Evolutionary conservation across 1,140 invertebrate species (phyloP).

Genomic region (Phymastichus coffea): DNA sequence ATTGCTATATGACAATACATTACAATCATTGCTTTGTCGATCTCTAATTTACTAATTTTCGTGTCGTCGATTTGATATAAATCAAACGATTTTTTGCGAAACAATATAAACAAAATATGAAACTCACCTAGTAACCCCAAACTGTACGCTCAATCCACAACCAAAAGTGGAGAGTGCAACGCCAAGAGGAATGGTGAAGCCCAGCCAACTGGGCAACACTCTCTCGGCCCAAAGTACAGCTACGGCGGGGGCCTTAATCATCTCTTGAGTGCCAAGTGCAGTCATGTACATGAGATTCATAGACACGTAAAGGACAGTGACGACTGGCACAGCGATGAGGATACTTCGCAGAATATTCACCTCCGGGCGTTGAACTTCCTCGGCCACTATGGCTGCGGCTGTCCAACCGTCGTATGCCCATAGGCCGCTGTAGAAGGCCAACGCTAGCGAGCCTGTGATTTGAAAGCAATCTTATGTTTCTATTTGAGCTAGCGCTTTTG

Average conservation of each 20-base stretch:
- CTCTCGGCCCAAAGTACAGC: constrained; percentile 75
- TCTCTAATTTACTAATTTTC: too few species aligned
- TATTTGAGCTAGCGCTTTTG: too few species aligned
- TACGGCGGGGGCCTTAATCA: constrained; percentile 78
- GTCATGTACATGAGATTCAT: constrained; percentile 94
- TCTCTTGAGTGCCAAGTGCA: constrained; percentile 76
- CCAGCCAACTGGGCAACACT: constrained; percentile 58
- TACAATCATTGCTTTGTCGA: too few species aligned
- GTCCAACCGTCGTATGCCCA: constrained; percentile 97
- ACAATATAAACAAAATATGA: too few species aligned
- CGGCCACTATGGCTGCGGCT: constrained; percentile 85
- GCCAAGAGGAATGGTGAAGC: constrained; percentile 70
- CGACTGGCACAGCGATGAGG: constrained; percentile 84
- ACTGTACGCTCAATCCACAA: constrained; percentile 73
- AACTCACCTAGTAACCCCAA: constrained; percentile 62
- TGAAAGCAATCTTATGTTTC: too few species aligned
- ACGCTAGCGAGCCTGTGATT: constrained; percentile 67
- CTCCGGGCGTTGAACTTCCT: constrained; percentile 88
- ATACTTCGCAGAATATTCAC: constrained; percentile 83
- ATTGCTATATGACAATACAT: too few species aligned
- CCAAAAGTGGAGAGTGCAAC: constrained; percentile 76
- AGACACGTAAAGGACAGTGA: constrained; percentile 83
- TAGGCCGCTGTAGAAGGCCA: constrained; percentile 91
- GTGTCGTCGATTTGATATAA: too few species aligned
- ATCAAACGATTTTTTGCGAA: too few species aligned